phyloP scores from a whole-genome alignment of 2,888 invertebrate genomes.

The Pelosia muscerda region DNA sequence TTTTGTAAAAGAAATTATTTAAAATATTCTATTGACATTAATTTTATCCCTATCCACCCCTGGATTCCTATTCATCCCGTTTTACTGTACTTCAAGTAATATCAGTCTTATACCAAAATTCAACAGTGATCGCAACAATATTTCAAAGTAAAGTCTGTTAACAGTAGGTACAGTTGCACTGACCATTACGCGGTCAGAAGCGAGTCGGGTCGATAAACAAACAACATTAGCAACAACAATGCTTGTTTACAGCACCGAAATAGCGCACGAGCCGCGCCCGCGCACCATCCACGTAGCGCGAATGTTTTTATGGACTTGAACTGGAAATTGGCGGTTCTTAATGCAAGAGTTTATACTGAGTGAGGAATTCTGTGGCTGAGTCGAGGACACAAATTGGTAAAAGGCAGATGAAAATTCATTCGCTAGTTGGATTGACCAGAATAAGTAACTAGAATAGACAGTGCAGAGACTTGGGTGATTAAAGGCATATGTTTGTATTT shows the following conservation, averaged over 20 bases:
- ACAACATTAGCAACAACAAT: slow-evolving; percentile 55
- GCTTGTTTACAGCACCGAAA: slow-evolving; percentile 52
- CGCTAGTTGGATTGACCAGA: too few relatives aligned
- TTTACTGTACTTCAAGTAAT: background rate
- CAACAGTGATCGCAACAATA: background rate
- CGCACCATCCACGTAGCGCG: slow-evolving; percentile 23
- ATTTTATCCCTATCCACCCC: too few relatives aligned
- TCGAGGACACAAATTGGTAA: too few relatives aligned
- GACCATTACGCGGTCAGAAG: slow-evolving; percentile 35
- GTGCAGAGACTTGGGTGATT: background rate
- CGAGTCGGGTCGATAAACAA: slow-evolving; percentile 46
- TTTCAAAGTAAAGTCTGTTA: slow-evolving; percentile 2
- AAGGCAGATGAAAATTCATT: too few relatives aligned
- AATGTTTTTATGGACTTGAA: slow-evolving; percentile 29
- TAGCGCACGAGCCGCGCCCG: slow-evolving; percentile 43
- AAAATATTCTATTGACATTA: too few relatives aligned
- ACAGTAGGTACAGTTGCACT: slow-evolving; percentile 4
- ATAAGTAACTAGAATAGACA: background rate
- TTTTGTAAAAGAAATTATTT: too few relatives aligned
- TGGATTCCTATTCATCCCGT: too few relatives aligned
- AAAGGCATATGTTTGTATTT: background rate
- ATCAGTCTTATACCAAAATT: background rate
- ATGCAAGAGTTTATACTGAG: background rate
- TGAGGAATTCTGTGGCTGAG: background rate
- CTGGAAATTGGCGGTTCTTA: slow-evolving; percentile 20